Evolutionary conservation across 2,888 invertebrate species (phyloP).

Genomic region (Spisula solida): DNA sequence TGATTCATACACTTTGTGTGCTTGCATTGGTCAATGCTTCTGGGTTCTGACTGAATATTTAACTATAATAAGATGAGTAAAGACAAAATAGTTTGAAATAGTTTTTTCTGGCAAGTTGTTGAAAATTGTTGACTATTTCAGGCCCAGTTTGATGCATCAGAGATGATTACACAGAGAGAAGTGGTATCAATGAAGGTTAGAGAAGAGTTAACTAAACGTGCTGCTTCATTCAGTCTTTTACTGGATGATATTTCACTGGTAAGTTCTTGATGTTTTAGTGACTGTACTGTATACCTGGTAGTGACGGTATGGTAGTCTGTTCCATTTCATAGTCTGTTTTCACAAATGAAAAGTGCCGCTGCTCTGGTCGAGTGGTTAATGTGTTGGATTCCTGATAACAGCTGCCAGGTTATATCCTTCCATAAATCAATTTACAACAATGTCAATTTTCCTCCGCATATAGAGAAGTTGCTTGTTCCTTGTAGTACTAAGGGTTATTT

Average conservation of each 20-base stretch:
- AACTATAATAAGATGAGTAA: no score
- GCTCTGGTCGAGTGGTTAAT: not conserved
- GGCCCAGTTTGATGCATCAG: slow-evolving; percentile 99
- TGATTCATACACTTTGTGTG: no score
- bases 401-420: slow-evolving; percentile 12
- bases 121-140: slow-evolving; percentile 75
- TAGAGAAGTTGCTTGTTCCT: no score
- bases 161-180: slow-evolving; percentile 99
- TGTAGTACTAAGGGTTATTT: no score
- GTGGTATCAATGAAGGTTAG: slow-evolving; percentile 95
- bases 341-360: not conserved
- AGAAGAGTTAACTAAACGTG: slow-evolving; percentile 96
- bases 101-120: no score
- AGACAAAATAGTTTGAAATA: no score
- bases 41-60: no score
- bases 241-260: slow-evolving; percentile 99
- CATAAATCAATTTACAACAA: not conserved
- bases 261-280: slow-evolving; percentile 81
- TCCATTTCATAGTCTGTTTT: no score
- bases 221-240: slow-evolving; percentile 97
- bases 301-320: no score
- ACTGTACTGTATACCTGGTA: no score
- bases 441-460: not conserved
- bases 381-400: not conserved
- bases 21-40: no score